These are phyloP conservation scores for Muricea muricata DNA, from an alignment of 92 coral and sea anemone genomes.

Conservation along the genomic window DNA sequence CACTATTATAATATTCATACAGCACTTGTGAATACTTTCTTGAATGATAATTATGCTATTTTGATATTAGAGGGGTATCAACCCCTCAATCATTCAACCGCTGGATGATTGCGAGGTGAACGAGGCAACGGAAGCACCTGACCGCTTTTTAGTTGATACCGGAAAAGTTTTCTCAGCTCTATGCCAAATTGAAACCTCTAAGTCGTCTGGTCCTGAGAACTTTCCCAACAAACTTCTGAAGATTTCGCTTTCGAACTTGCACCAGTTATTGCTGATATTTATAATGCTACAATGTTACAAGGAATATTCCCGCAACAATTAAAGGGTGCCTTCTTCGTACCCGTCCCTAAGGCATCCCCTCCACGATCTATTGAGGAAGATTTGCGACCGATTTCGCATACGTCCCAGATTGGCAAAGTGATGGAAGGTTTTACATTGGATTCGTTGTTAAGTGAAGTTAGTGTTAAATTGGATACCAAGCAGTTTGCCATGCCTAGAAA, in stretches of 20 bases:
- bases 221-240: neutral
- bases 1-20: no score
- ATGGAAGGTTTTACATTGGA: slow-evolving; percentile 49
- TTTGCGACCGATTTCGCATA: slow-evolving; percentile 46
- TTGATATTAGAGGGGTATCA: no score
- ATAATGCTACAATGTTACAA: no score
- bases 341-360: slow-evolving; percentile 44
- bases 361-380: slow-evolving; percentile 51
- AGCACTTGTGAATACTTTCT: no score
- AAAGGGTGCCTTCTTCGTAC: slow-evolving; percentile 39
- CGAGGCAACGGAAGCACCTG: slow-evolving; percentile 22
- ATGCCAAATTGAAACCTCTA: slow-evolving; percentile 14
- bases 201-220: no score
- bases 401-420: no score
- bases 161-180: slow-evolving; percentile 32
- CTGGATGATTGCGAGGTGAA: neutral
- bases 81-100: no score
- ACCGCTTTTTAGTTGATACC: neutral
- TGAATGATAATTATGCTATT: no score
- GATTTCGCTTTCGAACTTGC: slow-evolving; percentile 1
- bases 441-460: slow-evolving; percentile 15
- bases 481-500: no score
- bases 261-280: no score
- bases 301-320: slow-evolving; percentile 47
- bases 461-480: slow-evolving; percentile 39